Percentiles rank a stretch among this genome's conserved stretches.
phyloP scores from a whole-genome alignment of 2,113 vertebrate species.

The Apteryx mantelli region DNA sequence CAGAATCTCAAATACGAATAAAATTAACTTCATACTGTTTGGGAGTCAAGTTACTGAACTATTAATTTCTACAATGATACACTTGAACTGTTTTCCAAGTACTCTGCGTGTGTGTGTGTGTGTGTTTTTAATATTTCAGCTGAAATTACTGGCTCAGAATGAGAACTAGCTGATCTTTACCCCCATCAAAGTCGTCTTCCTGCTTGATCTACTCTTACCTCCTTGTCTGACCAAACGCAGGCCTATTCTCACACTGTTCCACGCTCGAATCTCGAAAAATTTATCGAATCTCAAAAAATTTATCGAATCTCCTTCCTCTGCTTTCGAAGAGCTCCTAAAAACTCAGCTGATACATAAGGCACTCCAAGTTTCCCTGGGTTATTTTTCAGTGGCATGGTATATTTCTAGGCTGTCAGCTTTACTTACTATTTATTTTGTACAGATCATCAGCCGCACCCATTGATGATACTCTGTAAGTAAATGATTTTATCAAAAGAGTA shows the following conservation, averaged over 20 bases:
- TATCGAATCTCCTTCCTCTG: neutral
- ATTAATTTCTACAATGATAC: conserved; percentile 19
- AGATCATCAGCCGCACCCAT: neutral
- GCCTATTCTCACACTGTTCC: neutral
- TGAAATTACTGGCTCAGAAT: conserved; percentile 9
- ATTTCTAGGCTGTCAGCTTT: neutral
- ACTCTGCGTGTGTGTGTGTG: too few species aligned
- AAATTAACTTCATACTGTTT: neutral
- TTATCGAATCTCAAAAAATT: neutral
- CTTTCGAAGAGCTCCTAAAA: neutral
- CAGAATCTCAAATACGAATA: neutral
- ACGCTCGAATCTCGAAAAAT: neutral
- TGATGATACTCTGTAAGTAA: neutral
- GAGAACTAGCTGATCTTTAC: neutral
- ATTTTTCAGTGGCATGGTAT: neutral
- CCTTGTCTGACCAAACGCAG: neutral
- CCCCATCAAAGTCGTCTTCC: neutral
- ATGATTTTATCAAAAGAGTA: neutral
- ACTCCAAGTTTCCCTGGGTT: neutral
- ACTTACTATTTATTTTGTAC: neutral
- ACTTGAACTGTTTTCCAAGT: neutral
- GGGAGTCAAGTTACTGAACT: conserved; percentile 20
- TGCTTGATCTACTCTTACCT: neutral
- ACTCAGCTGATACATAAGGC: neutral
- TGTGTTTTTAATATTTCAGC: neutral